phyloP scores from a whole-genome alignment of 2,797 vertebrate genomes.

The Todus mexicanus region DNA sequence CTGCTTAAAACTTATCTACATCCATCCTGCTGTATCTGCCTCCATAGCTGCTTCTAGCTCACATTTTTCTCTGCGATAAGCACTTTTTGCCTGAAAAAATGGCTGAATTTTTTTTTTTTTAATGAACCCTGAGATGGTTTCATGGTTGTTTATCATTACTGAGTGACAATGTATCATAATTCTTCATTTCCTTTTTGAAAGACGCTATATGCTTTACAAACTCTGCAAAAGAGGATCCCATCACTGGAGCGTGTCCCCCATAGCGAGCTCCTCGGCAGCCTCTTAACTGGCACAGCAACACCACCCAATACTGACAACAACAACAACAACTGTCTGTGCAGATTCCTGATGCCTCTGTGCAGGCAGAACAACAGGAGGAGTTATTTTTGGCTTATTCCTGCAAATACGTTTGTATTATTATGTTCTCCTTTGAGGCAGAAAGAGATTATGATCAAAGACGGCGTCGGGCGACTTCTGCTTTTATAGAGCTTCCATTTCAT shows the following conservation, averaged over 20 bases:
- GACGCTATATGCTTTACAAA: background rate
- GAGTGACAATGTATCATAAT: background rate
- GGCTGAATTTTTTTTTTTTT: background rate
- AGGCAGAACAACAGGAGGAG: background rate
- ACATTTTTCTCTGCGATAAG: background rate
- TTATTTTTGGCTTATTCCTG: background rate
- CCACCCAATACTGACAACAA: accelerated
- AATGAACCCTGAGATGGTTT: background rate
- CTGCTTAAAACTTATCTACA: background rate
- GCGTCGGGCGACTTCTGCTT: background rate
- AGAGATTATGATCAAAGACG: constrained; percentile 13
- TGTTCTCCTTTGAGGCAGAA: background rate
- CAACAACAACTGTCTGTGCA: background rate
- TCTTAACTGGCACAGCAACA: background rate
- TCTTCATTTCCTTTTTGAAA: background rate
- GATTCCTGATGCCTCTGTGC: background rate
- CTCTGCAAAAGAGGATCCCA: background rate
- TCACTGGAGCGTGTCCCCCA: accelerated
- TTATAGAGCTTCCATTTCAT: constrained; percentile 19
- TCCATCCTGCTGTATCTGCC: background rate
- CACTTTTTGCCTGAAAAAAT: background rate
- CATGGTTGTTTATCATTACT: background rate
- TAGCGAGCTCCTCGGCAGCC: background rate
- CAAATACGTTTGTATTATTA: constrained; percentile 24
- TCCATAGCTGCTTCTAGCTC: background rate